Conservation (phyloP, 2,888 invertebrate species). For the Acheta domesticus region DNA sequence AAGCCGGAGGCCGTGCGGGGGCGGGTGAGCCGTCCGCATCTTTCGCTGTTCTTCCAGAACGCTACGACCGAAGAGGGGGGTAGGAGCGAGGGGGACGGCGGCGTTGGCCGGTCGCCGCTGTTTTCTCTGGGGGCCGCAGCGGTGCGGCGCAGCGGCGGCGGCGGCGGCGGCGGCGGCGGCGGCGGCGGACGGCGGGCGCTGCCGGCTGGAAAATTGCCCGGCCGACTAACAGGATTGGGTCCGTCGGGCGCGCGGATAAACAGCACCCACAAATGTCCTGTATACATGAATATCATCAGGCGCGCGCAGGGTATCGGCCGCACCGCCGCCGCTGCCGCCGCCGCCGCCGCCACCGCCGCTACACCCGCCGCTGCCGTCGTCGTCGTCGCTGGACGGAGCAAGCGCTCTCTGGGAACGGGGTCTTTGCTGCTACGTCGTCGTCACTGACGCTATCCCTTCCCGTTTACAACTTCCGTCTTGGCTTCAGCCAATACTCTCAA, state of each 20-base stretch:
- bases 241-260: slow-evolving; percentile 18
- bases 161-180: neutral
- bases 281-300: slow-evolving; percentile 18
- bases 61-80: neutral
- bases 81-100: neutral
- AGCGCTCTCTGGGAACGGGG: too few relatives aligned
- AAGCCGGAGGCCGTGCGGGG: too few relatives aligned
- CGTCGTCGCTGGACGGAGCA: too few relatives aligned
- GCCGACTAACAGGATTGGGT: slow-evolving; percentile 18
- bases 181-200: too few relatives aligned
- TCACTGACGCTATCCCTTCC: too few relatives aligned
- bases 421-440: too few relatives aligned
- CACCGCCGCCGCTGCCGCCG: neutral
- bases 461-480: too few relatives aligned
- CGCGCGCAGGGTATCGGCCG: neutral
- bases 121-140: neutral
- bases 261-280: slow-evolving; percentile 18
- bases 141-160: neutral
- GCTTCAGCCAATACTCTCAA: too few relatives aligned
- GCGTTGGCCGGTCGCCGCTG: neutral
- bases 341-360: neutral
- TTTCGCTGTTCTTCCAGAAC: neutral
- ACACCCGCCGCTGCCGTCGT: neutral
- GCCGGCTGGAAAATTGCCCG: neutral
- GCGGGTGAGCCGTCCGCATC: neutral